phyloP scores from a whole-genome alignment of 2,113 vertebrate species.

The Ellobius talpinus region DNA sequence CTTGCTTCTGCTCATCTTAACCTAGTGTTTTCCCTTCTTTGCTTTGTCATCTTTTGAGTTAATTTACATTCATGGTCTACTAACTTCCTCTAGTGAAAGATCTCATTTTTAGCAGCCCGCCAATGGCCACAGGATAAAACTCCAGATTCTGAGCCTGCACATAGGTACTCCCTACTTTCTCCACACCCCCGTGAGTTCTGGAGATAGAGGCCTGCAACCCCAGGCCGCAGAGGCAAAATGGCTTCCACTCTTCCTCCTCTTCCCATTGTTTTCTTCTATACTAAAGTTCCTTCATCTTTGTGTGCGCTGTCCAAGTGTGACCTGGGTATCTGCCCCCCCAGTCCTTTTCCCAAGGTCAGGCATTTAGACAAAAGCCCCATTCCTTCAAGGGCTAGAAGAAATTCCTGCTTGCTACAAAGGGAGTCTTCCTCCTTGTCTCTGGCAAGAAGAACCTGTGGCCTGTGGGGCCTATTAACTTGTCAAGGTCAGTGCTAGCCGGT shows the following conservation, averaged over 20 bases:
- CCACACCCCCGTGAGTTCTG: no score
- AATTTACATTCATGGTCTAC: conserved; percentile 27
- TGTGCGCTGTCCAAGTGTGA: not conserved
- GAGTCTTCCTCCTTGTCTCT: no score
- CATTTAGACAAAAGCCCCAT: no score
- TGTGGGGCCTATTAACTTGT: no score
- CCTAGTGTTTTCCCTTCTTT: conserved; percentile 35
- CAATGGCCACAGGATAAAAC: not conserved
- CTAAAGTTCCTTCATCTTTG: conserved; percentile 8
- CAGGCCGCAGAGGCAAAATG: not conserved
- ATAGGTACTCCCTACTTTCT: not conserved
- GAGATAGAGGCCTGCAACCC: no score
- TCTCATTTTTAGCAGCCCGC: conserved; percentile 36
- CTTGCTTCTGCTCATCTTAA: conserved; percentile 49
- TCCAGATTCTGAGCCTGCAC: conserved; percentile 36
- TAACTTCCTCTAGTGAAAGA: conserved; percentile 17
- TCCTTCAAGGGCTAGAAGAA: no score
- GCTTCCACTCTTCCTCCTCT: not conserved
- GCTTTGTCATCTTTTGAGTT: conserved; percentile 9
- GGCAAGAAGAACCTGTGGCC: no score
- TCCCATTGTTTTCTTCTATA: not conserved
- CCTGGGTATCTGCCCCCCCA: no score
- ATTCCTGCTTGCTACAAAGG: no score
- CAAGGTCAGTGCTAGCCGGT: no score
- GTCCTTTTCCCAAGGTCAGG: no score